Evolutionary conservation across 2,888 invertebrate genomes (phyloP).

Genomic region (Pseudococcus viburni): DNA sequence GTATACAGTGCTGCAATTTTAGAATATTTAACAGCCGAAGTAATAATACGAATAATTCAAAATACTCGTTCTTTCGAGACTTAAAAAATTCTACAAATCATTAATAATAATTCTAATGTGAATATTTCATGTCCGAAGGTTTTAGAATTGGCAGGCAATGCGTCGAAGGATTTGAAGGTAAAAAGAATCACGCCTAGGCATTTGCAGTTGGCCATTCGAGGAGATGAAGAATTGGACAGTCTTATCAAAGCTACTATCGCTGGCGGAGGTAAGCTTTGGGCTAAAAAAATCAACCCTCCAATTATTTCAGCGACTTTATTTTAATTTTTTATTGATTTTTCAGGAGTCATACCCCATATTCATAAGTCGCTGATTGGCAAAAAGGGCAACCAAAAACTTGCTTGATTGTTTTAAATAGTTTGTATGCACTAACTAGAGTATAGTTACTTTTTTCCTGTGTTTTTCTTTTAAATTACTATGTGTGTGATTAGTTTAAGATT

Average conservation of each 20-base stretch:
- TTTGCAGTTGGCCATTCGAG: conserved; percentile 98
- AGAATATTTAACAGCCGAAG: conserved; percentile 99
- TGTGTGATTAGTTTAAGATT: not conserved
- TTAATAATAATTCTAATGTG: too few relatives aligned
- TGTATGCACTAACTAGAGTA: not conserved
- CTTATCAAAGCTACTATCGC: conserved; percentile 99
- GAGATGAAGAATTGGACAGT: conserved; percentile 99
- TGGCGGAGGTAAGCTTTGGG: conserved; percentile 84
- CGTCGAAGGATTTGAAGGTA: conserved; percentile 99
- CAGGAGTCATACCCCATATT: conserved; percentile 98
- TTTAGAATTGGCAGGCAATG: conserved; percentile 99
- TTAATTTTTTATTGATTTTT: not conserved
- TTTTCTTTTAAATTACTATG: not conserved
- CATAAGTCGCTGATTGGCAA: conserved; percentile 99
- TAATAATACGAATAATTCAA: conserved; percentile 71
- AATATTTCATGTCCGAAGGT: conserved; percentile 77
- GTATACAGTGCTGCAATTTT: conserved; percentile 99
- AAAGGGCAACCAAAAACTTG: conserved; percentile 79
- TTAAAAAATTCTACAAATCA: not conserved
- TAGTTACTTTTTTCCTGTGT: conserved; percentile 2
- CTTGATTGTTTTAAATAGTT: conserved; percentile 67
- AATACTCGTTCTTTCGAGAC: not conserved
- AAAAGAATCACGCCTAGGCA: conserved; percentile 99
- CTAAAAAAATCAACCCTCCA: not conserved
- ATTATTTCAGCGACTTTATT: not conserved